Conservation (phyloP, 2,113 vertebrate species). For the Tympanuchus pallidicinctus region DNA sequence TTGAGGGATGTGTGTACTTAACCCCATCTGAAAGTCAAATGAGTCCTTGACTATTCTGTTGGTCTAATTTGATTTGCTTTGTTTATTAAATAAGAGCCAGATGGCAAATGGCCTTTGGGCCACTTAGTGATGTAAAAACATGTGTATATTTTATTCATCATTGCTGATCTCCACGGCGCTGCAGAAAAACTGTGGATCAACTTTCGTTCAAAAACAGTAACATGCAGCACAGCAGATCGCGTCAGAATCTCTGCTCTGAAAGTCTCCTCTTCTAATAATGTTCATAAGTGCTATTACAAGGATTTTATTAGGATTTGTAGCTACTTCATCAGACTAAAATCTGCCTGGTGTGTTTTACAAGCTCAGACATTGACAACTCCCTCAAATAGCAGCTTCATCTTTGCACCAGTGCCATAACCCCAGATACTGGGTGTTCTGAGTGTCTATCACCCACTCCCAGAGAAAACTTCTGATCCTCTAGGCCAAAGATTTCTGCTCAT, state of each 20-base stretch:
- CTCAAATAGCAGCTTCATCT: neutral
- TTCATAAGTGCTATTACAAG: neutral
- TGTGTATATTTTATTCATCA: neutral
- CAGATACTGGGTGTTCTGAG: neutral
- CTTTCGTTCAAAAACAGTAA: neutral
- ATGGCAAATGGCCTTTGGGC: neutral
- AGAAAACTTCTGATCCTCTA: neutral
- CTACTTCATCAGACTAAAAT: conserved; percentile 10
- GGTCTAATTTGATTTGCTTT: neutral
- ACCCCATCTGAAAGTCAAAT: conserved; percentile 18
- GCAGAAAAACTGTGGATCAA: neutral
- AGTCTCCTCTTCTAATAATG: neutral
- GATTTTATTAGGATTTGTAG: neutral
- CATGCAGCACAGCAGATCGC: neutral
- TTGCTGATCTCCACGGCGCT: neutral
- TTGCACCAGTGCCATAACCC: neutral
- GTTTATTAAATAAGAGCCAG: conserved; percentile 17
- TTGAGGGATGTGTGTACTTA: conserved; percentile 32
- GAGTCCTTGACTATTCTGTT: neutral
- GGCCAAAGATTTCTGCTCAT: neutral
- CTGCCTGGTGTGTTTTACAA: neutral
- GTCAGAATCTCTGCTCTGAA: neutral
- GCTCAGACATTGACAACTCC: neutral
- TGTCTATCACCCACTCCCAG: rapidly evolving
- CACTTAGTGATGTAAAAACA: neutral